phyloP scores from a whole-genome alignment of 1,140 invertebrate species.

The Drosophila hydei region DNA sequence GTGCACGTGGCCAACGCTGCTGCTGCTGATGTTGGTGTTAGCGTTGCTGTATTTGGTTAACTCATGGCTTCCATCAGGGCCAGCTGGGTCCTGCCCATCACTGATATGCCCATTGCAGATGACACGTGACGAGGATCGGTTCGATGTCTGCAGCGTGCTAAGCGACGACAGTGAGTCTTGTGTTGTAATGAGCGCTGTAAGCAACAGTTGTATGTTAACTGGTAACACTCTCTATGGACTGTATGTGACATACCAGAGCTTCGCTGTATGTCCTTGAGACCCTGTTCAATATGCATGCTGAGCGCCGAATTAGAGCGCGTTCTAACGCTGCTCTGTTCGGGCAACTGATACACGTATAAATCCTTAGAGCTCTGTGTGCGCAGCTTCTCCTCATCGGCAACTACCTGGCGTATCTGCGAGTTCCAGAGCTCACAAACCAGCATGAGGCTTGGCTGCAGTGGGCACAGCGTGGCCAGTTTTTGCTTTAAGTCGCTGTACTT shows the following conservation, averaged over 20 bases:
- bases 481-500: constrained; percentile 90
- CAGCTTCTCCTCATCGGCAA: constrained; percentile 84
- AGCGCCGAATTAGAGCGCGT: constrained; percentile 72
- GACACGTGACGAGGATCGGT: constrained; percentile 50
- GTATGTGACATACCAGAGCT: constrained; percentile 60
- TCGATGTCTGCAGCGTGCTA: constrained; percentile 64
- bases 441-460: constrained; percentile 86
- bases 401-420: constrained; percentile 86
- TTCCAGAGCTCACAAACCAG: constrained; percentile 89
- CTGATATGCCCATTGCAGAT: constrained; percentile 61
- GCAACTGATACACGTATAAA: constrained; percentile 83
- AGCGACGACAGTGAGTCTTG: constrained; percentile 70
- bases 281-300: constrained; percentile 80
- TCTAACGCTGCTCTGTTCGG: constrained; percentile 61
- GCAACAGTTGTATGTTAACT: neutral
- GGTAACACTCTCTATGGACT: neutral
- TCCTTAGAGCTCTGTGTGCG: constrained; percentile 72
- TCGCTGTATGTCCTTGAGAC: constrained; percentile 81
- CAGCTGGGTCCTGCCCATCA: constrained; percentile 42
- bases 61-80: constrained; percentile 49
- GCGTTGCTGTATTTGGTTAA: constrained; percentile 44
- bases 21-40: constrained; percentile 44
- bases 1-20: constrained; percentile 57
- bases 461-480: constrained; percentile 87
- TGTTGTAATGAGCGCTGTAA: constrained; percentile 57